phyloP scores from a whole-genome alignment of 2,888 invertebrate species.

The Cyaniris semiargus region DNA sequence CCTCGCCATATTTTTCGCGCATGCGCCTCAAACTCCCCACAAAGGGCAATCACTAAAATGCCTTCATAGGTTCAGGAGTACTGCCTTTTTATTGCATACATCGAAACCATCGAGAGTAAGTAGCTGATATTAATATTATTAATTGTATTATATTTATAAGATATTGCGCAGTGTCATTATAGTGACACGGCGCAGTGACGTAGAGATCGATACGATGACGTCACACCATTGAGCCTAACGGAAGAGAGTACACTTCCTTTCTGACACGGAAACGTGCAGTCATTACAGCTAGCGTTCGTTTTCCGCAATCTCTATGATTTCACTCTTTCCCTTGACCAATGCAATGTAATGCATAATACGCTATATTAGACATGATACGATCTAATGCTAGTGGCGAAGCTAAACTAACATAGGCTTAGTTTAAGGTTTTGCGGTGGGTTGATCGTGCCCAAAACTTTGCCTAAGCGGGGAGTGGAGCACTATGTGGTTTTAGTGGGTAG shows the following conservation, averaged over 20 bases:
- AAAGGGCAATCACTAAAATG: constrained; percentile 67
- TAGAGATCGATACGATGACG: constrained; percentile 72
- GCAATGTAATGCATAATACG: background rate
- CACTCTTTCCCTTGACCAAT: constrained; percentile 31
- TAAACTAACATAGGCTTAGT: too few relatives aligned
- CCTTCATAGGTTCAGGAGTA: constrained; percentile 40
- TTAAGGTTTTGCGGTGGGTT: too few relatives aligned
- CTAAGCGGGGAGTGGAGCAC: too few relatives aligned
- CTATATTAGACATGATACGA: background rate
- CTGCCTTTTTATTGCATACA: constrained; percentile 37
- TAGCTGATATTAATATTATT: background rate
- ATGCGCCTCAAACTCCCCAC: constrained; percentile 63
- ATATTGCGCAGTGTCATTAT: constrained; percentile 53
- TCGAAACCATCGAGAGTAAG: background rate
- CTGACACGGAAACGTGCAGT: constrained; percentile 47
- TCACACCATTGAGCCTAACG: constrained; percentile 65
- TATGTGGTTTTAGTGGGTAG: too few relatives aligned
- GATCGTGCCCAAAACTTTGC: too few relatives aligned
- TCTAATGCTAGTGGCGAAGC: too few relatives aligned
- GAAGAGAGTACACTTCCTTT: constrained; percentile 49
- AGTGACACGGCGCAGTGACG: constrained; percentile 57
- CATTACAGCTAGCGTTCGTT: constrained; percentile 38
- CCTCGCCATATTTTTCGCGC: constrained; percentile 74
- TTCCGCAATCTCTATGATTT: constrained; percentile 37
- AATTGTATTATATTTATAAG: background rate